A percentile compares a stretch with the other conserved stretches of the same genome.
These are phyloP conservation scores for Musca vetustissima DNA, from an alignment of 1,140 invertebrate genomes.

Conservation along the genomic window DNA sequence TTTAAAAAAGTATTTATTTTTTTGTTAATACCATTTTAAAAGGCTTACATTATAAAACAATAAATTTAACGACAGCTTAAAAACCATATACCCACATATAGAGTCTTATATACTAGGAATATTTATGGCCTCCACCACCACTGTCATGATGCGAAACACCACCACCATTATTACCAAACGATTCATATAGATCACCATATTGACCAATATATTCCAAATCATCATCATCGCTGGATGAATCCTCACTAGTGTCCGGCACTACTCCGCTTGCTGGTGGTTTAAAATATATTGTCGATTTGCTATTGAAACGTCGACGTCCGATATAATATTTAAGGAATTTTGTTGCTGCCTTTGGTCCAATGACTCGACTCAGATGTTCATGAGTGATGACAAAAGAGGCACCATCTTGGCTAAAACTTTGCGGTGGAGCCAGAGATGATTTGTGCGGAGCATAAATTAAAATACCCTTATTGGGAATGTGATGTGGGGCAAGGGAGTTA, in stretches of 20 bases:
- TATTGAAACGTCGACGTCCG: constrained; percentile 38
- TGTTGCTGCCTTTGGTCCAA: constrained; percentile 36
- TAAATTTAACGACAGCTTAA: neutral
- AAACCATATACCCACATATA: neutral
- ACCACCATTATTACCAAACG: constrained; percentile 28
- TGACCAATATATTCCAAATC: constrained; percentile 37
- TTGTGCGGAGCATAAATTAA: constrained; percentile 35
- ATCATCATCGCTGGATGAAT: constrained; percentile 35
- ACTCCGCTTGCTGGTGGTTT: constrained; percentile 34
- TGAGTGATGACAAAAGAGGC: constrained; percentile 38
- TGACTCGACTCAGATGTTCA: constrained; percentile 34
- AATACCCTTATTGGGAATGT: constrained; percentile 35
- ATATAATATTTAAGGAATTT: constrained; percentile 43
- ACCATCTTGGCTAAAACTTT: constrained; percentile 7
- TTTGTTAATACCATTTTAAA: no score
- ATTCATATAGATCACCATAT: constrained; percentile 38
- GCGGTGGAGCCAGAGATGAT: neutral
- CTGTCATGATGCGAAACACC: neutral
- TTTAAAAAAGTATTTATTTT: no score
- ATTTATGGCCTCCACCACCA: neutral
- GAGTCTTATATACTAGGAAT: neutral
- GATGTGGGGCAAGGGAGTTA: no score
- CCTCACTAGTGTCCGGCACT: constrained; percentile 16
- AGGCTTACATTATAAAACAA: neutral
- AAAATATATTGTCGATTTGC: constrained; percentile 42